Percentiles rank a stretch among this genome's conserved stretches.
These are phyloP conservation scores for Phalacrocorax brasilianus DNA, from an alignment of 2,113 vertebrate species.

Conservation along the genomic window DNA sequence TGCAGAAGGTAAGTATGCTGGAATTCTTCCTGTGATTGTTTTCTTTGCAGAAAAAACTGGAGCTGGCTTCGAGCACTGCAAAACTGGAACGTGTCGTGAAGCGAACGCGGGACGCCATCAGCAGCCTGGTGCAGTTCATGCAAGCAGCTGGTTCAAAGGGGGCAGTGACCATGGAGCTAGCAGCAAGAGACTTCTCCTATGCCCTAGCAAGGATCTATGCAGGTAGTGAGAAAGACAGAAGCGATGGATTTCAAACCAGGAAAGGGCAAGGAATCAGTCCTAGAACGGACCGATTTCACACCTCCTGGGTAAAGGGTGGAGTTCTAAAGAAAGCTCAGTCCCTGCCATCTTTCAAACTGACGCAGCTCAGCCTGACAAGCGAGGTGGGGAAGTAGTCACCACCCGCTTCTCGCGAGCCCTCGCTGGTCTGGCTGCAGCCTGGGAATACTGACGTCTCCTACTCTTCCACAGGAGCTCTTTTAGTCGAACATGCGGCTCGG, in stretches of 20 bases:
- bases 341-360: background rate
- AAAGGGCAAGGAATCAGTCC: background rate
- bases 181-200: slow-evolving; percentile 83
- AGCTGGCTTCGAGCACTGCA: background rate
- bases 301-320: background rate
- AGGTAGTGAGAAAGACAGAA: slow-evolving; percentile 34
- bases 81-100: slow-evolving; percentile 50
- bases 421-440: background rate
- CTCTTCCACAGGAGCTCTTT: slow-evolving; percentile 73
- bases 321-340: background rate
- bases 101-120: slow-evolving; percentile 7
- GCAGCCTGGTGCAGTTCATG: slow-evolving; percentile 62
- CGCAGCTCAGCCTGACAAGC: background rate
- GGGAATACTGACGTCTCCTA: accelerated
- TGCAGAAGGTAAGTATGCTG: background rate
- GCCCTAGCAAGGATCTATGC: slow-evolving; percentile 77
- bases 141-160: background rate
- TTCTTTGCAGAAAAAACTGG: slow-evolving; percentile 67
- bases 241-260: background rate
- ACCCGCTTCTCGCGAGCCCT: accelerated
- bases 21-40: background rate
- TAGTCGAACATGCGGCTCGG: slow-evolving; percentile 78
- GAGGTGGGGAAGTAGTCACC: background rate
- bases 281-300: background rate
- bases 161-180: slow-evolving; percentile 66